A percentile compares a stretch with the other conserved stretches of the same genome.
Conservation (phyloP, 1,140 invertebrate species). For the Akabosia matsudoensis region DNA sequence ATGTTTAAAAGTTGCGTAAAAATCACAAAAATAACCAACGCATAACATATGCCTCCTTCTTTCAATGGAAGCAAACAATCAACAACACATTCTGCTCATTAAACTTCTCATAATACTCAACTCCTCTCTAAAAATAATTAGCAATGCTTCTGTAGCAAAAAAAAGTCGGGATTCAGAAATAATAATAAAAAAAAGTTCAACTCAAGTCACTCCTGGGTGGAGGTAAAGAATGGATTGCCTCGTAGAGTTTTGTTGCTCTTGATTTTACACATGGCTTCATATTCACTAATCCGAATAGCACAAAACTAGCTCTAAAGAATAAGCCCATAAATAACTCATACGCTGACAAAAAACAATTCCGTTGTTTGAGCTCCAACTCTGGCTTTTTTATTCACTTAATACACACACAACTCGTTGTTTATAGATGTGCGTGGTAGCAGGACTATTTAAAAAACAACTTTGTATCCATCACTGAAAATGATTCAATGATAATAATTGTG, state of each 20-base stretch:
- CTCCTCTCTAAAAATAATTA: conserved; percentile 11
- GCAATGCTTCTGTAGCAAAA: conserved; percentile 1
- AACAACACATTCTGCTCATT: not conserved
- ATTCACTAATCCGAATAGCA: conserved; percentile 6
- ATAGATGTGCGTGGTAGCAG: not conserved
- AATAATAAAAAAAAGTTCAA: not conserved
- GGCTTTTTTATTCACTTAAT: no score
- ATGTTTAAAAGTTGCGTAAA: no score
- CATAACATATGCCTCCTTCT: not conserved
- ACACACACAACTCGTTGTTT: not conserved
- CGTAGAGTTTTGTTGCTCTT: not conserved
- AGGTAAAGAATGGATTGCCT: conserved; percentile 1
- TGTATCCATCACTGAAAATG: not conserved
- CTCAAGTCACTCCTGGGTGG: not conserved
- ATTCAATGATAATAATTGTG: not conserved
- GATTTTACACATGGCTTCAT: conserved; percentile 23
- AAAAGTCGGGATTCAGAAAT: no score
- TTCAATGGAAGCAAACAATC: not conserved
- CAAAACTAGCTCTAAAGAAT: conserved; percentile 3
- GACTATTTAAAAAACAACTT: not conserved
- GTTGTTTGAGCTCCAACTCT: not conserved
- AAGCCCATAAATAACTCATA: conserved; percentile 18
- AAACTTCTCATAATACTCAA: no score
- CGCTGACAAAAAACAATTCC: conserved; percentile 17
- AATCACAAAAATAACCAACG: not conserved